Conservation (phyloP, 1,140 invertebrate species). For the Eufriesea mexicana region DNA sequence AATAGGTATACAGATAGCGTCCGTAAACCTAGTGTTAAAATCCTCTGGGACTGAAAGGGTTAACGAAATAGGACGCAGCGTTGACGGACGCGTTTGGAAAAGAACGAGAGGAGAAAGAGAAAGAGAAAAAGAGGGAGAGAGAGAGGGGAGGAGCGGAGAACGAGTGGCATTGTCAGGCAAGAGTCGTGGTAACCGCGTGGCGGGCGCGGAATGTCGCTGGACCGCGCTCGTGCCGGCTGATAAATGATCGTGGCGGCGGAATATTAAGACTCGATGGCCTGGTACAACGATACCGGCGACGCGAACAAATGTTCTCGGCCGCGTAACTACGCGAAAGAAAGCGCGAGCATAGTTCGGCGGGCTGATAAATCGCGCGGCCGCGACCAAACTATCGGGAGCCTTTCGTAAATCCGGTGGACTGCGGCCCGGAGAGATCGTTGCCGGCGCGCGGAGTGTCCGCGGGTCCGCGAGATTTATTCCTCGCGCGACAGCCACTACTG, state of each 20-base stretch:
- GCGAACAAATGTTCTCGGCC: conserved; percentile 60
- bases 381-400: background rate
- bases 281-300: conserved; percentile 55
- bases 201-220: conserved; percentile 57
- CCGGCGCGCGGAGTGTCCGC: background rate
- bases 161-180: conserved; percentile 45
- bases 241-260: conserved; percentile 60
- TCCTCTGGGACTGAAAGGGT: too few relatives aligned
- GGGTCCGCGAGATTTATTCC: conserved; percentile 35
- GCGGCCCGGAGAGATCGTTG: background rate
- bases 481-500: background rate
- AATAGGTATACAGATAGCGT: too few relatives aligned
- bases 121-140: background rate
- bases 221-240: conserved; percentile 49
- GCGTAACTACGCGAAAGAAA: conserved; percentile 50
- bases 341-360: conserved; percentile 18
- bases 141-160: background rate
- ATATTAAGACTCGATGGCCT: conserved; percentile 59
- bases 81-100: conserved; percentile 1
- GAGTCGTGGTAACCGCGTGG: conserved; percentile 24
- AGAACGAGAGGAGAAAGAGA: background rate
- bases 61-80: conserved; percentile 41
- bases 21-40: too few relatives aligned
- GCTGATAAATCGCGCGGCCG: conserved; percentile 41
- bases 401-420: background rate